These are phyloP conservation scores for Caretta caretta DNA, from an alignment of 2,113 vertebrate species.

Conservation along the genomic window DNA sequence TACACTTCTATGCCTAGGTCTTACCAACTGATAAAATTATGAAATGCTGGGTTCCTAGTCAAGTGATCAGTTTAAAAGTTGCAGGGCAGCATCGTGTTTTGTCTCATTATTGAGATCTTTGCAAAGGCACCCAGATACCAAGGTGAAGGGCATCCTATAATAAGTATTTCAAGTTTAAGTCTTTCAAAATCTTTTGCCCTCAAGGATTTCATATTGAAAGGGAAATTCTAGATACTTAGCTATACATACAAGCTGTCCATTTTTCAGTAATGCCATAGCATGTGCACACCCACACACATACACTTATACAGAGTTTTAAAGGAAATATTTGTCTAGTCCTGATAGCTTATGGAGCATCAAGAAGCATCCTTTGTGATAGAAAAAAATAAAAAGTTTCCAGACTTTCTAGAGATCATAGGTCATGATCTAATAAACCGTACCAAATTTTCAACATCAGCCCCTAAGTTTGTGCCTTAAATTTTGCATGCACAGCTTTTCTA, in stretches of 20 bases:
- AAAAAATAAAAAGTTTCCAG: neutral
- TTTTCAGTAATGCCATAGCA: neutral
- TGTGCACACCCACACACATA: neutral
- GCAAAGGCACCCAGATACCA: neutral
- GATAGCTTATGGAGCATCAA: neutral
- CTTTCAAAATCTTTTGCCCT: neutral
- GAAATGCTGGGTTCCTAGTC: neutral
- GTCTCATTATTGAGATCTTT: neutral
- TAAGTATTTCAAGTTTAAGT: neutral
- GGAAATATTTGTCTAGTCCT: neutral
- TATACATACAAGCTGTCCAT: neutral
- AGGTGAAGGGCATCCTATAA: neutral
- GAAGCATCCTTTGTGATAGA: neutral
- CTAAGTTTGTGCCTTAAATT: neutral
- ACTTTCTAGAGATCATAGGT: neutral
- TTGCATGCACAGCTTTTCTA: fast-evolving
- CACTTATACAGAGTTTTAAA: neutral
- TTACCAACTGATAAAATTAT: neutral
- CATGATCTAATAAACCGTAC: neutral
- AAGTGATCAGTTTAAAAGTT: neutral
- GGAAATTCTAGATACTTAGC: neutral
- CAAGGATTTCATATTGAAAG: neutral
- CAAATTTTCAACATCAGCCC: neutral
- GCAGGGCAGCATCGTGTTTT: neutral
- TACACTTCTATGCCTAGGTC: neutral